Base-by-base conservation (phyloP, 2,113 vertebrate species). In the Falcunculus frontatus region DNA sequence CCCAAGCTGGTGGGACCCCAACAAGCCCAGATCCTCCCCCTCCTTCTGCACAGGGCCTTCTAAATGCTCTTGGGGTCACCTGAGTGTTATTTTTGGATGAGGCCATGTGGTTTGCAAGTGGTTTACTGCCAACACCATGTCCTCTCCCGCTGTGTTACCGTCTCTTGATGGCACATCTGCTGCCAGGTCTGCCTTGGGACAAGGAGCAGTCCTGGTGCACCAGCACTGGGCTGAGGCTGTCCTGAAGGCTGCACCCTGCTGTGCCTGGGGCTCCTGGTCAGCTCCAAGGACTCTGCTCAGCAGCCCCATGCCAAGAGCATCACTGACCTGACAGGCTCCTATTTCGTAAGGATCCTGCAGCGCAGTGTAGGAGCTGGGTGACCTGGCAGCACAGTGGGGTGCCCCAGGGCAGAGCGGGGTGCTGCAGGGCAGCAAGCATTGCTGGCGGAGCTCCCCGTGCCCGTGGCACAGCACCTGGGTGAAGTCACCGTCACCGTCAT, bases 271-370 rank as follows among this genome's bases (percentile, higher is more conserved):
- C 63, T 90, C 64, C 63, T 3, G 11, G 4, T 27, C 91, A 82
- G 39, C 44, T 53, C 44, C 4, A 7, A 64, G 39, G 49, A 62
- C 2, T 2, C 50, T 82, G 22, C 53, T 26, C 77, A 62, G 46
- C 11, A 22, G 30, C 33, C 17, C 27, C 2, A 2, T 0, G 0
- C 32, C 5, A 4, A 57, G 15, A 59, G 46, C 52, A 30, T 13
- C 46, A 21, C 42, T 1, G 1, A 44, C 13, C 27, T 1, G 1
- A 29, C 0, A 1, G 53, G n/a, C 8, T 21, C 25, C 39, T 32
- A 0, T n/a, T 86, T 26, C 0, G 0, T n/a, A 78, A 44, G 44
- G 85, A 53, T 46, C 21, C 74, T 6, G 2, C 0, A 13, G 79
- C 39, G 74, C 47, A 32, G 11, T 0, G 2, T 3, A 49, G 46